Evolutionary conservation across 35 echinoderm and acorn worm genomes (phyloP), one percentile per base, ranked within the genome.

Genomic region (Ptychodera flava): DNA sequence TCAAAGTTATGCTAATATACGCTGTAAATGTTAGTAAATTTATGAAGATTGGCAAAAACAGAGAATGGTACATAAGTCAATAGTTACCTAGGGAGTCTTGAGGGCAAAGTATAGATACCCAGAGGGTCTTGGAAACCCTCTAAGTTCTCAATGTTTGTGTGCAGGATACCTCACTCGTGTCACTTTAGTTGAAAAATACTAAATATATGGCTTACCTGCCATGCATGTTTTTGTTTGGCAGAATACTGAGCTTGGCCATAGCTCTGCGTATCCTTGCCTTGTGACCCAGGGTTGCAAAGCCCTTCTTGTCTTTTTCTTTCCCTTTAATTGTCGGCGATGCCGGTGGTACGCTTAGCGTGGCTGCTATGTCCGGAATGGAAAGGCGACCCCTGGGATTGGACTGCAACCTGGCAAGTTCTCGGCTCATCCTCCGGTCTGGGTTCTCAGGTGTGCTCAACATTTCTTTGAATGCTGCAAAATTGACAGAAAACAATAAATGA

Each of bases 241-340:
- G 88, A 36, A 98, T 98, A 85, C 92, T 98, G n/a, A 98, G 90
- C 82, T 93, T 94, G 30, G 95, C 95, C 92, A 98, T 94, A 27
- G 92, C 93, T 82, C 91, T 94, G 81, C 88, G 88, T 76, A 98
- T 79, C 83, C 93, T 98, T 6, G 87, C 85, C 76, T 94, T 92
- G 80, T 98, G 91, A 33, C 93, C 93, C 16, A 95, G 76, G 33
- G 93, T 92, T 1, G 85, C 85, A 31, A 92, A 94, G 0, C 88
- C 92, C 27, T 88, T 86, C 79, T 94, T 94, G 83, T 97, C 93
- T 31, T 97, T 91, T 31, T 81, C 34, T 38, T 92, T 92, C 30
- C 84, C 88, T 75, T 95, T 95, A n/a, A 89, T 88, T 34, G 92
- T 90, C 32, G 93, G 93, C 78, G 93, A 94, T 83, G 93, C 92